Evolutionary conservation across 1,140 invertebrate genomes (phyloP), one percentile per base, ranked within the genome.

Genomic region (Formica selysi): DNA sequence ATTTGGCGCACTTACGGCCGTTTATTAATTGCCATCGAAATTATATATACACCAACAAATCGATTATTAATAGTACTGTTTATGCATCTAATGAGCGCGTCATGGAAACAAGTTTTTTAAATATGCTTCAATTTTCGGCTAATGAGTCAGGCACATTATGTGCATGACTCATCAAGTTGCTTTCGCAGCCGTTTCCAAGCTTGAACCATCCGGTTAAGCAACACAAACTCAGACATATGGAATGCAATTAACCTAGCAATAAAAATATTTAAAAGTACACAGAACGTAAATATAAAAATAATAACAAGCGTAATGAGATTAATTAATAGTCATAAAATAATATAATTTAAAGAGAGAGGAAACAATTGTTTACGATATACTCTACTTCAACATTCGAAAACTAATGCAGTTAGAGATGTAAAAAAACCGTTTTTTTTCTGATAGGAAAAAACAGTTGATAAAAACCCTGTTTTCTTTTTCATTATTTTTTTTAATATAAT

Each of bases 21-120:
- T 62, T 83, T 74, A 83, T 83, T 74, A 83, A 83, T 83, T 74
- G 38, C 38, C 68, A 73, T 83, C 19, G 68, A 73, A 83, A 83
- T 81, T 81, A 44, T 36, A 36, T 26, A 44, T 22, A 61, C 68
- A 3, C 7, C 68, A 32, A 41, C 13, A 26, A 83, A 83, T 81
- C 38, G 67, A 81, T 83, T 74, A 62, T 83, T 48, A 83, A 83
- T 61, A 26, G 13, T 54, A 57, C 11, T 61, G 29, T 81, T 73
- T 73, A 59, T 32, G 67, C 68, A 38, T 29, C 78, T 70, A 70
- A 70, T 59, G 65, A 80, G 29, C 67, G 36, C 26, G 13, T 13
- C 32, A 16, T 8, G 36, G 3, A 61, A 61, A 32, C 7, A 16
- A 11, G 29, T 74, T 74, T 83, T 73, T 74, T 73, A 38, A 83